Percentiles rank a stretch among this genome's conserved stretches.
Conservation (phyloP, 2,888 invertebrate species). For the Cancer borealis region DNA sequence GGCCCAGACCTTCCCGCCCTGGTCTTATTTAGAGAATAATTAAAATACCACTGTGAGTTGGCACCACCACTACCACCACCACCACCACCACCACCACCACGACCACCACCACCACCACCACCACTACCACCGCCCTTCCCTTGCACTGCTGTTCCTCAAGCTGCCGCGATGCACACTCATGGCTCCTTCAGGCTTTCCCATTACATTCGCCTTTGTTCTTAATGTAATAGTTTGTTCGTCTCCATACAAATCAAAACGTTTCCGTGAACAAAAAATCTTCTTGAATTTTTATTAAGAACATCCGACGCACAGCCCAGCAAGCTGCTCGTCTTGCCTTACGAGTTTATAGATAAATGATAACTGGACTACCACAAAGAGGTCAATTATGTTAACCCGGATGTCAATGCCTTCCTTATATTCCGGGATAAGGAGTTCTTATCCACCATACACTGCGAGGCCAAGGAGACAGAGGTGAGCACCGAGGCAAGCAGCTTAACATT, state of each 20-base stretch:
- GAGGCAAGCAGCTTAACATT: background rate
- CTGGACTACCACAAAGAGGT: background rate
- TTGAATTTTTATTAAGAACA: background rate
- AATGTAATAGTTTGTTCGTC: background rate
- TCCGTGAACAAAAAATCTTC: background rate
- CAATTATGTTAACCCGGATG: background rate
- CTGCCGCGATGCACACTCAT: background rate
- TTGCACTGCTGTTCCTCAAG: background rate
- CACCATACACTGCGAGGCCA: background rate
- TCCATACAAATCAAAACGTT: background rate
- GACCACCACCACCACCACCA: no score
- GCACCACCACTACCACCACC: no score
- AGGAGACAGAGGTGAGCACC: background rate
- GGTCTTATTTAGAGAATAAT: background rate
- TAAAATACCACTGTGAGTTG: background rate
- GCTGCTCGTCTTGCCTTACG: background rate
- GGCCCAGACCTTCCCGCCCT: background rate
- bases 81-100: no score
- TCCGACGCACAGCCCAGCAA: background rate
- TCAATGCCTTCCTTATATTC: background rate
- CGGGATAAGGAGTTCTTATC: background rate
- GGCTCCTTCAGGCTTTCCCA: background rate
- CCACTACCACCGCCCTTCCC: background rate
- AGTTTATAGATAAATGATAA: background rate
- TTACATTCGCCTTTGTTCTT: background rate